Conservation (phyloP, 2,888 invertebrate genomes). For the Nemoura dubitans region DNA sequence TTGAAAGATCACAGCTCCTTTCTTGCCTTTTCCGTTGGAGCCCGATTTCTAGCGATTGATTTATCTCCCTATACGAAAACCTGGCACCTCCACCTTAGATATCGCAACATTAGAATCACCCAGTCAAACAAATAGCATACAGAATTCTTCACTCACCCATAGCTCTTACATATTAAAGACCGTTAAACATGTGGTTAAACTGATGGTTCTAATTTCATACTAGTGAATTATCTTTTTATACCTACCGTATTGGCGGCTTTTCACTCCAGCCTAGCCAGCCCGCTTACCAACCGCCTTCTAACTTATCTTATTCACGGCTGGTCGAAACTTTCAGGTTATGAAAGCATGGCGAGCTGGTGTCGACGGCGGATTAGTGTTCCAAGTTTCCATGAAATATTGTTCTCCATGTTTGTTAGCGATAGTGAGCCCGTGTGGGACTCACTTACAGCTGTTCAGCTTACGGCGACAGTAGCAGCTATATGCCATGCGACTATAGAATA, state of each 20-base stretch:
- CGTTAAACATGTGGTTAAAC: too few relatives aligned
- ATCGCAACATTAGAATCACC: too few relatives aligned
- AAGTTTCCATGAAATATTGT: not conserved
- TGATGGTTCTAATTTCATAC: too few relatives aligned
- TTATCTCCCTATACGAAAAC: not conserved
- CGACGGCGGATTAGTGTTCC: not conserved
- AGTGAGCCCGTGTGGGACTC: not conserved
- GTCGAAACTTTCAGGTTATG: not conserved
- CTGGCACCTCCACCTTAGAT: not conserved
- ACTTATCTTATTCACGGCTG: not conserved
- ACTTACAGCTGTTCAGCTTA: not conserved
- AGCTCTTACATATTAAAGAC: too few relatives aligned
- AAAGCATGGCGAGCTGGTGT: not conserved
- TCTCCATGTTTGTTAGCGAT: not conserved
- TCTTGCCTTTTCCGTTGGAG: not conserved
- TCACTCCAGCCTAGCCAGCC: not conserved
- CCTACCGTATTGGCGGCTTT: not conserved
- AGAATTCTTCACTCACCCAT: too few relatives aligned
- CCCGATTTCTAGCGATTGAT: not conserved
- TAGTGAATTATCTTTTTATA: not conserved
- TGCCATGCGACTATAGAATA: not conserved
- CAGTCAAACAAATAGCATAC: too few relatives aligned
- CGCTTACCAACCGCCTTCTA: not conserved
- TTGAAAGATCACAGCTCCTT: not conserved
- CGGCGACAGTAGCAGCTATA: not conserved